Evolutionary conservation across 2,113 vertebrate species (phyloP).

Genomic region (Pyrgilauda ruficollis): DNA sequence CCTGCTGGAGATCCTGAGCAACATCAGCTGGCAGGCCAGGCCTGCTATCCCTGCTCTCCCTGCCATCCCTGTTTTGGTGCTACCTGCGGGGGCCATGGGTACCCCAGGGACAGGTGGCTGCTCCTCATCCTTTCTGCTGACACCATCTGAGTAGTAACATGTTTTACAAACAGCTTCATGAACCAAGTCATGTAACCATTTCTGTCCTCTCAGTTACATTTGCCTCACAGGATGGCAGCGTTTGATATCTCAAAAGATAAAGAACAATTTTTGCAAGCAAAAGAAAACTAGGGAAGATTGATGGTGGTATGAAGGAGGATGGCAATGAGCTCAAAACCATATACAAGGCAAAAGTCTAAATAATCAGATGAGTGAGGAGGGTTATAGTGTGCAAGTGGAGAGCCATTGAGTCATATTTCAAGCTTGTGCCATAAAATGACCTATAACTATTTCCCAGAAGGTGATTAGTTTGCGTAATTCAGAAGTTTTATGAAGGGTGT

Average conservation of each 20-base stretch:
- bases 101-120: neutral
- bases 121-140: neutral
- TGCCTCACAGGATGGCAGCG: neutral
- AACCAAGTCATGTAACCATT: neutral
- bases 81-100: neutral
- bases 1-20: neutral
- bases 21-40: neutral
- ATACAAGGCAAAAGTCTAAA: slow-evolving; percentile 14
- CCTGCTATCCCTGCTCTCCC: neutral
- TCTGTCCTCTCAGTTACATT: neutral
- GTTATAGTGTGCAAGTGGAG: neutral
- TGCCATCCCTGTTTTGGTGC: accelerated
- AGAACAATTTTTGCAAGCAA: neutral
- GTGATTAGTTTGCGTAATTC: slow-evolving; percentile 50
- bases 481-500: slow-evolving; percentile 43
- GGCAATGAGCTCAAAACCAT: slow-evolving; percentile 4
- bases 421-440: slow-evolving; percentile 19
- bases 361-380: neutral
- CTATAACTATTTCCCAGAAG: slow-evolving; percentile 65
- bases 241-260: slow-evolving; percentile 17
- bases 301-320: neutral
- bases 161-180: neutral
- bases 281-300: slow-evolving; percentile 7
- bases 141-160: neutral
- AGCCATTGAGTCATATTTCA: slow-evolving; percentile 47